Conservation (phyloP, 2,888 invertebrate species). For the Euphydryas editha region DNA sequence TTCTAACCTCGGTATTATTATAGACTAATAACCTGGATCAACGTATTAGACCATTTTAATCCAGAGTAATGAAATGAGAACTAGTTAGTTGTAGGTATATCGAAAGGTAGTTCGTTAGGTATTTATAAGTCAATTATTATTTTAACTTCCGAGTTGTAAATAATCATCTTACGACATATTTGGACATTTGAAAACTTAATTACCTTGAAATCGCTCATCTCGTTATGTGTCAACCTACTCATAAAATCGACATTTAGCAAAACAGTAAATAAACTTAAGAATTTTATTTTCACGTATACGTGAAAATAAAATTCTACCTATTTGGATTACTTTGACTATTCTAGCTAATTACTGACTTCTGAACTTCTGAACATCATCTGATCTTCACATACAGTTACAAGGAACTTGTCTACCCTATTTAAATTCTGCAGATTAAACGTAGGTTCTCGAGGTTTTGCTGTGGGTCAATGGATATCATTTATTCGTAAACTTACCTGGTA, state of each 20-base stretch:
- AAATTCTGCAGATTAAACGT: too few relatives aligned
- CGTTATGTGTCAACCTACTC: conserved; percentile 24
- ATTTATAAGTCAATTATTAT: neutral
- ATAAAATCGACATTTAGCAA: conserved; percentile 2
- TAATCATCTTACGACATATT: neutral
- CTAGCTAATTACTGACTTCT: too few relatives aligned
- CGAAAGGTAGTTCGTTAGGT: neutral
- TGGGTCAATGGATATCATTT: neutral
- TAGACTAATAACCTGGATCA: too few relatives aligned
- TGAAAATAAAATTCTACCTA: neutral
- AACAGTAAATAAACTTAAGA: neutral
- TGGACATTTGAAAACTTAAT: conserved; percentile 26
- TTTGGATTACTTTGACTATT: neutral
- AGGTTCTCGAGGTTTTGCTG: too few relatives aligned
- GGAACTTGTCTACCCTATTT: too few relatives aligned
- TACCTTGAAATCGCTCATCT: conserved; percentile 37
- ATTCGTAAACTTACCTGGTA: conserved; percentile 60
- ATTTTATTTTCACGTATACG: neutral
- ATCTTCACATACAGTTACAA: too few relatives aligned
- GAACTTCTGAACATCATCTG: too few relatives aligned
- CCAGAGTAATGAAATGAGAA: too few relatives aligned
- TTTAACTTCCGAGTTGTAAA: neutral
- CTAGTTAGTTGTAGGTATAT: neutral
- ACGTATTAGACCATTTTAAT: too few relatives aligned
- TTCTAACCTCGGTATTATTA: too few relatives aligned